Evolutionary conservation across 2,113 vertebrate species (phyloP).

Genomic region (Benitochromis conjunctus): DNA sequence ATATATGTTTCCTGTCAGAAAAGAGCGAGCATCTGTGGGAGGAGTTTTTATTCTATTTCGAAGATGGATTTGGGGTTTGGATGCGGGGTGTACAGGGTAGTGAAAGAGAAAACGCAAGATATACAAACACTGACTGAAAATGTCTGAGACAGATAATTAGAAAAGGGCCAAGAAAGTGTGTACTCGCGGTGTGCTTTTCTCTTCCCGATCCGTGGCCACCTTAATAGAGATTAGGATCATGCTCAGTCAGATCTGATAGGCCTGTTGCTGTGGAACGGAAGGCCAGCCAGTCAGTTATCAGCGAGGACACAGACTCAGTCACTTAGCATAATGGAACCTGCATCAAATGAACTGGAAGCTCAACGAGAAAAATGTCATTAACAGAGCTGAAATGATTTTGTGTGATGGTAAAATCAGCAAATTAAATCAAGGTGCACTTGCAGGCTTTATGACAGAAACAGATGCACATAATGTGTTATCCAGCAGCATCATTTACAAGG

Average conservation of each 20-base stretch:
- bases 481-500: conserved; percentile 2
- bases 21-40: conserved; percentile 3
- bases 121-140: neutral
- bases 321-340: conserved; percentile 70
- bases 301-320: conserved; percentile 51
- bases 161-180: neutral
- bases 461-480: neutral
- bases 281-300: conserved; percentile 63
- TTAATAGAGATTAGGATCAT: conserved; percentile 67
- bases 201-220: conserved; percentile 26
- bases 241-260: conserved; percentile 66
- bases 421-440: conserved; percentile 50
- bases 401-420: conserved; percentile 21
- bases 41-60: conserved; percentile 28
- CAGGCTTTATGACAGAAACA: conserved; percentile 22
- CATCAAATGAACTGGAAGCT: conserved; percentile 57
- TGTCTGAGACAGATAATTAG: neutral
- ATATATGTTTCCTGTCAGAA: conserved; percentile 44
- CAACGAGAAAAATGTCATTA: conserved; percentile 56
- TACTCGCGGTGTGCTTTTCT: neutral
- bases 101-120: neutral
- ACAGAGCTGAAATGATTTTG: conserved; percentile 42
- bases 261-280: conserved; percentile 25
- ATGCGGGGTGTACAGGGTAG: neutral
- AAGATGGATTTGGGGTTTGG: conserved; percentile 20